Base-by-base conservation (phyloP, 2,888 invertebrate genomes). In the Dimorphilus gyrociliatus region DNA sequence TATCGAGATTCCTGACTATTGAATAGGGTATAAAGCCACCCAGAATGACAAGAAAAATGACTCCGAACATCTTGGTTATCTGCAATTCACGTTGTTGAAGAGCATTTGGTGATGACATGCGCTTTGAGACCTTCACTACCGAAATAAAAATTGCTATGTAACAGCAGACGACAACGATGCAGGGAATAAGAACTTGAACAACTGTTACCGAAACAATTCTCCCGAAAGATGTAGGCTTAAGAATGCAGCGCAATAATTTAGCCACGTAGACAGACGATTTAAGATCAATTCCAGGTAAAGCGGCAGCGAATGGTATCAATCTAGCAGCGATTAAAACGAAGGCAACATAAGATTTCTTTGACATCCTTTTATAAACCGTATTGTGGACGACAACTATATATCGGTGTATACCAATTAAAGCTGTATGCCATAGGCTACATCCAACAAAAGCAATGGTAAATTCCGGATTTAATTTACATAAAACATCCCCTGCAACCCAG, bases 51-150 rank as follows among this genome's bases (percentile, higher is more conserved):
- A 56, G 38, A 31, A 58, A 58, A 12, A 57, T 53, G 39, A 57
- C 48, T 30, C 55, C 58, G 40, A 58, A 58, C 58, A 58, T 58
- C 40, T 55, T 57, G n/a, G 58, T 58, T 25, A 58, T 57, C 39
- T 55, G 54, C 25, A 58, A 51, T 38, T 58, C 58, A 10, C 55
- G 43, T 27, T 50, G 39, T 8, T 55, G 42, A 49, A 50, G 49
- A 23, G 49, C 48, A 26, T 50, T 38, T 14, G 41, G 42, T 16
- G 45, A 47, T 25, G 51, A 39, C 30, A 53, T 46, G n/a, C 47
- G 48, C 29, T 46, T 46, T 13, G 50, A 47, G 15, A 51, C 46
- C 14, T 47, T 43, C 32, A 50, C 47, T 3, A 56, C 55, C 38
- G 52, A 56, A 32, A 52, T 43, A 33, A 58, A 56, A 27, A 58